These are phyloP conservation scores for Istiophorus platypterus DNA, from an alignment of 2,113 vertebrate genomes.

Conservation along the genomic window DNA sequence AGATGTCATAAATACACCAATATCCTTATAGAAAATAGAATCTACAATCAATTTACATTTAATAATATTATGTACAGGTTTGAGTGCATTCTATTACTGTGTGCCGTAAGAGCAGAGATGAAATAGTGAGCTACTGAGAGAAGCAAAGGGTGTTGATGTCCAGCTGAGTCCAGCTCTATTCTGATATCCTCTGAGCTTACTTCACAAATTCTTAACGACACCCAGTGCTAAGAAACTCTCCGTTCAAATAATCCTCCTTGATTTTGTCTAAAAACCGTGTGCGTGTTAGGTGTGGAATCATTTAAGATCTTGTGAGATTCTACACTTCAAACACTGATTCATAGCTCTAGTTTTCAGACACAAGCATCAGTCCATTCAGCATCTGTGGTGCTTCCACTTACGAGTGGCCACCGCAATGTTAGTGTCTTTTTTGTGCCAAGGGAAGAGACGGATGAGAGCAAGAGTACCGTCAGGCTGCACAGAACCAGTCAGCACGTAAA, in stretches of 20 bases:
- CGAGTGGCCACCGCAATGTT: conserved; percentile 85
- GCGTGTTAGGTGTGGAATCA: not conserved
- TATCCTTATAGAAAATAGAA: conserved; percentile 72
- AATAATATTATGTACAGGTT: conserved; percentile 79
- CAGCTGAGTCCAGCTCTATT: conserved; percentile 49
- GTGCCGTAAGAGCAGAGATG: conserved; percentile 61
- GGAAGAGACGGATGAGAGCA: conserved; percentile 85
- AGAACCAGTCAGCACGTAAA: conserved; percentile 88
- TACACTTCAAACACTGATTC: conserved; percentile 25
- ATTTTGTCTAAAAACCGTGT: not conserved
- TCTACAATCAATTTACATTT: conserved; percentile 75
- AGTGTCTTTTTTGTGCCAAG: conserved; percentile 88
- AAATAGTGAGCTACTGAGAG: conserved; percentile 33
- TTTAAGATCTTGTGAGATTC: not conserved
- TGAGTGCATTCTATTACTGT: conserved; percentile 78
- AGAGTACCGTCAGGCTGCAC: conserved; percentile 80
- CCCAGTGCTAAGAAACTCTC: not conserved
- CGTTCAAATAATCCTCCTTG: not conserved
- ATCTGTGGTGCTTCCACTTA: conserved; percentile 91
- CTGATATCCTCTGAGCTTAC: not conserved
- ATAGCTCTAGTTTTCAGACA: not conserved
- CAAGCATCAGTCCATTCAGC: conserved; percentile 63
- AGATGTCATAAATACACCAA: conserved; percentile 77
- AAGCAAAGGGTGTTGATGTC: conserved; percentile 13
- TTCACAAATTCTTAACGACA: conserved; percentile 14